Conservation (phyloP, 2,888 invertebrate genomes). For the Ephialtes manifestator region DNA sequence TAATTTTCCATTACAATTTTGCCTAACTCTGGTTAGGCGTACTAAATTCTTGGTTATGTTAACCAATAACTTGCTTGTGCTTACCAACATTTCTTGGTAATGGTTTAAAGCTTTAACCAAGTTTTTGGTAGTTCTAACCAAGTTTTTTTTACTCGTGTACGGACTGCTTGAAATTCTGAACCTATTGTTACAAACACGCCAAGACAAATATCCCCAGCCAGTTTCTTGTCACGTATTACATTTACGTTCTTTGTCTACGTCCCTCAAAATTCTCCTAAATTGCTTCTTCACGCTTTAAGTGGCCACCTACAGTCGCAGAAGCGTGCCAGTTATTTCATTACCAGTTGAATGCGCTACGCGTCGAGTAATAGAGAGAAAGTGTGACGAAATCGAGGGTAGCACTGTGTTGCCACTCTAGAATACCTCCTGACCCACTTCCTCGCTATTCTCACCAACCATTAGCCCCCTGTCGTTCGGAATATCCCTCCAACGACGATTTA, state of each 20-base stretch:
- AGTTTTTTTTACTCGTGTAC: no score
- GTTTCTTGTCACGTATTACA: conserved; percentile 7
- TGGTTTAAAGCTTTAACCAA: no score
- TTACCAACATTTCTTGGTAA: no score
- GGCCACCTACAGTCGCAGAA: conserved; percentile 17
- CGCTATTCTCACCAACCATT: conserved; percentile 46
- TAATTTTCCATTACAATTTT: no score
- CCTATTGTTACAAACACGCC: not conserved
- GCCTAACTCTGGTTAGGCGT: no score
- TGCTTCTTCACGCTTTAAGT: conserved; percentile 49
- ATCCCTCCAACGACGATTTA: conserved; percentile 19
- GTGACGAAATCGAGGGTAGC: conserved; percentile 56
- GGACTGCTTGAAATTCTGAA: not conserved
- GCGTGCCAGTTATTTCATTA: conserved; percentile 47
- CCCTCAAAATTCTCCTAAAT: not conserved
- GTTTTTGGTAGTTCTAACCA: no score
- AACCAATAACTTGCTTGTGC: no score
- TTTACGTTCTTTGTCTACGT: conserved; percentile 6
- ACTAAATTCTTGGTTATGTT: no score
- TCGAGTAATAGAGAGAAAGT: conserved; percentile 46
- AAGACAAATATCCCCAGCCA: conserved; percentile 14
- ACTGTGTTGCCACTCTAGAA: not conserved
- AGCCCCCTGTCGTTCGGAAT: conserved; percentile 43
- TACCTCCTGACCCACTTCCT: conserved; percentile 71
- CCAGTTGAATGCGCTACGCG: conserved; percentile 37